phyloP scores from a whole-genome alignment of 1,140 invertebrate genomes.

The Heliconius melpomene region DNA sequence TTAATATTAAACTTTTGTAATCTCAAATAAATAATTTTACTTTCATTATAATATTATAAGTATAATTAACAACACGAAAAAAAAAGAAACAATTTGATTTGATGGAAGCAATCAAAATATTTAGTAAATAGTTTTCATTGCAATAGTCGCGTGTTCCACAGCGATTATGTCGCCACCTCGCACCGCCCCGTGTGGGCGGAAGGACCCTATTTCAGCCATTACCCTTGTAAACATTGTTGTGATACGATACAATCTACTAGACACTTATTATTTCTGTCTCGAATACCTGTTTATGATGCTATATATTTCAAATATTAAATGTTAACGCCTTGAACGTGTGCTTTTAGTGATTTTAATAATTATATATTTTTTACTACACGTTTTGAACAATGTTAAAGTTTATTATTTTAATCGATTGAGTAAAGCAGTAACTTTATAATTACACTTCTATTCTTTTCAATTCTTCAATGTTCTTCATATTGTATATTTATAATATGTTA shows the following conservation, averaged over 20 bases:
- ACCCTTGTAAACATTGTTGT: constrained; percentile 43
- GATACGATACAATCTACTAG: constrained; percentile 41
- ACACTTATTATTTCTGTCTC: constrained; percentile 36
- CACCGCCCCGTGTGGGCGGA: constrained; percentile 40
- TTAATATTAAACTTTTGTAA: background rate
- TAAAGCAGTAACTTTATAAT: too few species aligned
- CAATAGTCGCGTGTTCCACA: constrained; percentile 56
- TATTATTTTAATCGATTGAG: background rate
- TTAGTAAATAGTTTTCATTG: constrained; percentile 64
- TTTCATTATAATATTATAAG: background rate
- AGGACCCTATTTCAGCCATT: constrained; percentile 40
- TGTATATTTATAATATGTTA: too few species aligned
- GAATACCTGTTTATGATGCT: constrained; percentile 16
- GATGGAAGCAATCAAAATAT: constrained; percentile 69
- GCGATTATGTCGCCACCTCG: constrained; percentile 54
- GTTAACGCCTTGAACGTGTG: constrained; percentile 6
- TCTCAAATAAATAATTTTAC: background rate
- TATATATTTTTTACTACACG: background rate
- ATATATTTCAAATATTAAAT: background rate
- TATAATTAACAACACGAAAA: constrained; percentile 31
- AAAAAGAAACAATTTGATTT: constrained; percentile 52
- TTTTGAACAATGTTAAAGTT: background rate
- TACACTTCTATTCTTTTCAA: too few species aligned
- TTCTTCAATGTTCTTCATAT: too few species aligned
- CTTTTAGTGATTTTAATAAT: background rate